phyloP scores from a whole-genome alignment of 2,113 vertebrate genomes.

The Tachysurus vachellii region DNA sequence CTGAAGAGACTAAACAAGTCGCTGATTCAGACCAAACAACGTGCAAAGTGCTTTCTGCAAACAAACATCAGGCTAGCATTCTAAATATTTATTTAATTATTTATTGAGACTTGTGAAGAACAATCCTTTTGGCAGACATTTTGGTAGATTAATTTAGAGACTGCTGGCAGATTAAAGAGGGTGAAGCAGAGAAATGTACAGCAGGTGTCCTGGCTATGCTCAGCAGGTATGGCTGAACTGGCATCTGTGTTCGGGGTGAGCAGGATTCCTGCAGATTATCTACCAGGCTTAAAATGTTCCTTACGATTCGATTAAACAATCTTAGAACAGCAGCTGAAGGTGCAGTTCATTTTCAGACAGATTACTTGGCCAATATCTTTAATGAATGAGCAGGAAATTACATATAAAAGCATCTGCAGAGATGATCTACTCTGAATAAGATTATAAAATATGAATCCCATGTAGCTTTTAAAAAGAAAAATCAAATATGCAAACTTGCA shows the following conservation, averaged over 20 bases:
- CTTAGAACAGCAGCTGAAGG: background rate
- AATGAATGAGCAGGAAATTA: conserved; percentile 25
- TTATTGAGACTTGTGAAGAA: conserved; percentile 6
- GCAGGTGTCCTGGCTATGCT: conserved; percentile 48
- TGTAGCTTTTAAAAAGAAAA: background rate
- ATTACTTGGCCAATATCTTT: conserved; percentile 25
- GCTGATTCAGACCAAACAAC: conserved; percentile 5
- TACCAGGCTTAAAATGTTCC: background rate
- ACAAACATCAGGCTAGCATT: conserved; percentile 1
- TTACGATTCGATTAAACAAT: conserved; percentile 11
- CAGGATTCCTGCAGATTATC: conserved; percentile 43
- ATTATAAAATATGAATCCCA: background rate
- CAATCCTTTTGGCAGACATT: conserved; percentile 41
- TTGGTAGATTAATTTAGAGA: conserved; percentile 30
- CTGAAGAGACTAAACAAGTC: conserved; percentile 17
- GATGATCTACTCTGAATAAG: background rate
- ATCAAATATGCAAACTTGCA: too few relatives aligned
- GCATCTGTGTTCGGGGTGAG: conserved; percentile 28
- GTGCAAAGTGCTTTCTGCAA: conserved; percentile 16
- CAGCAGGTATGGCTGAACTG: conserved; percentile 36
- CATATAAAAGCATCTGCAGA: conserved; percentile 11
- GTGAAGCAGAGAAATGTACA: conserved; percentile 41
- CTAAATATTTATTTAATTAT: background rate
- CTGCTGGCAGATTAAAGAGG: conserved; percentile 33
- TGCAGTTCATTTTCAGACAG: conserved; percentile 9